Base-by-base conservation (phyloP, 2,113 vertebrate genomes). In the Callaeas wilsoni region DNA sequence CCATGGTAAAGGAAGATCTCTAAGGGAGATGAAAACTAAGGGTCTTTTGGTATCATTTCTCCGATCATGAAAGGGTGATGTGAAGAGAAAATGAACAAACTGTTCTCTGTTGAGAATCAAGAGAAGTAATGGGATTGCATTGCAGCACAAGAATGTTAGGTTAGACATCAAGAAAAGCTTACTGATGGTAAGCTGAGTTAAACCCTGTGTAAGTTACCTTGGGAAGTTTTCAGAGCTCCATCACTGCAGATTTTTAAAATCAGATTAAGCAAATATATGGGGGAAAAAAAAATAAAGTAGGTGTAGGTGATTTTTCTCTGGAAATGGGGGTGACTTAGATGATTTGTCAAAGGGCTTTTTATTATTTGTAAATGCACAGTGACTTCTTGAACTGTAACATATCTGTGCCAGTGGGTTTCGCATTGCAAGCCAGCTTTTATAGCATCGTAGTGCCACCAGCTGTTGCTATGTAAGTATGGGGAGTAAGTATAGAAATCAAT, bases 241-340 rank as follows among this genome's bases (percentile, higher is more conserved):
- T 81, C 23, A 18, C 44, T 62, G 30, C 18, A 60, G 12, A 20
- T 68, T 77, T 85, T 69, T 29, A 64, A 77, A 87, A 77, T 87
- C 44, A 62, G 44, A 42, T 78, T 53, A 82, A 84, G 55, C n/a
- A 87, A 78, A 53, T 16, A 18, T 52, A 23, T 7, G 12, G 17
- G 2, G 1, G 13, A 11, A 27, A 16, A 22, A 37, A 37, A 21
- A 41, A 33, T 60, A 1, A 4, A 17, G 11, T 49, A 39, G 13
- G 2, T 29, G 8, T 64, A 70, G 26, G 23, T 78, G 67, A 7
- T 63, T 76, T 76, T 81, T 84, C 44, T 77, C 53, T 73, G 64
- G 50, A 90, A 90, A 63, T 44, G 9, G 7, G 4, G 5, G 4
- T 76, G 37, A 32, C 19, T 77, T 80, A 68, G 22, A 47, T 71